Conservation (phyloP, 1,140 invertebrate species). For the Leptinotarsa defecta region DNA sequence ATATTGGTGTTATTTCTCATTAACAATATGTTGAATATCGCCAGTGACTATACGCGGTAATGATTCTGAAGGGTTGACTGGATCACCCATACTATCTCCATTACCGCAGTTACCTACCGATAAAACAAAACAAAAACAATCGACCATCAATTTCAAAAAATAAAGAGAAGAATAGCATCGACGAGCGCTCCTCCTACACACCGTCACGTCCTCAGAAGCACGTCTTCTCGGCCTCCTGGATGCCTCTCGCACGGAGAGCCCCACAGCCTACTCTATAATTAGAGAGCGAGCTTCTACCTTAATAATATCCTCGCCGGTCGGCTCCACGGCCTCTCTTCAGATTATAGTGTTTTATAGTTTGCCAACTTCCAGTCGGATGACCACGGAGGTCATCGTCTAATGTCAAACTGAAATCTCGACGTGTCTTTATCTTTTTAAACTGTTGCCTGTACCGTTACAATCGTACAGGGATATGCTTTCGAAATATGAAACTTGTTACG, state of each 20-base stretch:
- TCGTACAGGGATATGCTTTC: not conserved
- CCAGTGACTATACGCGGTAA: too few relatives aligned
- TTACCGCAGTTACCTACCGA: conserved; percentile 1
- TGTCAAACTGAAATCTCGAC: conserved; percentile 19
- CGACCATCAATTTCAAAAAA: not conserved
- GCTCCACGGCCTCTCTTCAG: conserved; percentile 15
- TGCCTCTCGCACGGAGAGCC: not conserved
- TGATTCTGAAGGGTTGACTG: too few relatives aligned
- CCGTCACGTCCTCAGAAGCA: conserved; percentile 44
- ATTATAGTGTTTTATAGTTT: conserved; percentile 38
- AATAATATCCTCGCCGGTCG: conserved; percentile 35
- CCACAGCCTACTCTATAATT: conserved; percentile 40
- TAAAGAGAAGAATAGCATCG: conserved; percentile 11
- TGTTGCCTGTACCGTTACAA: not conserved
- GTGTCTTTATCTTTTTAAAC: conserved; percentile 7
- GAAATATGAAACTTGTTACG: too few relatives aligned
- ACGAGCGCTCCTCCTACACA: conserved; percentile 37
- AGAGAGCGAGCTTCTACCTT: conserved; percentile 41
- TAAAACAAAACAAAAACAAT: conserved; percentile 10
- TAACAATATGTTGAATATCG: too few relatives aligned
- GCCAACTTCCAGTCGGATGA: conserved; percentile 36
- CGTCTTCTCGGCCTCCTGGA: conserved; percentile 41
- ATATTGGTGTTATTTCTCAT: too few relatives aligned
- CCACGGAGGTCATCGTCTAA: conserved; percentile 16
- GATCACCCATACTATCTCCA: not conserved